A percentile compares a stretch with the other conserved stretches of the same genome.
Conservation (phyloP, 2,797 vertebrate genomes). For the Microtus obscurus region DNA sequence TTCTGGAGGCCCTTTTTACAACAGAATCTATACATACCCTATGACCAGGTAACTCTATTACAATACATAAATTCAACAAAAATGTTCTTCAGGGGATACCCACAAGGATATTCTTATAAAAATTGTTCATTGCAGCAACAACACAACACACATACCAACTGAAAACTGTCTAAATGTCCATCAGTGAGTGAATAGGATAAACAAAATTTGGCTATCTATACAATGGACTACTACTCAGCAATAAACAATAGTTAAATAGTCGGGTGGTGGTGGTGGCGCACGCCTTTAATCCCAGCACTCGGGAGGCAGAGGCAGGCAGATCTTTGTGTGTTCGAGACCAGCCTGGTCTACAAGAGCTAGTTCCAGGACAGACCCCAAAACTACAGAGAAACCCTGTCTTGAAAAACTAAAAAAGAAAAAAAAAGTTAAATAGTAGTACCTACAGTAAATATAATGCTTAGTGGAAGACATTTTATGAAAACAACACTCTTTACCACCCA, state of each 20-base stretch:
- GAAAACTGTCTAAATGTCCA: conserved; percentile 17
- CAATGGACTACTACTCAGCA: not conserved
- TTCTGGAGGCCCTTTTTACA: not conserved
- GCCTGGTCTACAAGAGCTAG: too few species aligned
- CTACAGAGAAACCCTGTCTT: too few species aligned
- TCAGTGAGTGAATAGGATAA: not conserved
- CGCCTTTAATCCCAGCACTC: too few species aligned
- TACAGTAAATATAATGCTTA: not conserved
- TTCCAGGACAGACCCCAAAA: too few species aligned
- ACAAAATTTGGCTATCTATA: not conserved
- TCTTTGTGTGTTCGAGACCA: too few species aligned
- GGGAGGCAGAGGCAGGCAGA: too few species aligned
- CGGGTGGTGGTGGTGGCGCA: rapidly evolving
- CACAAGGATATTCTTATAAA: not conserved
- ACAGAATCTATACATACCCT: not conserved
- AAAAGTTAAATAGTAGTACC: not conserved
- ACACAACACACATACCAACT: not conserved
- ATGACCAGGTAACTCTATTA: not conserved
- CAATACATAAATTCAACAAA: conserved; percentile 32
- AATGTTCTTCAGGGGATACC: not conserved
- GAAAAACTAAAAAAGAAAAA: too few species aligned
- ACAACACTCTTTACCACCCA: not conserved
- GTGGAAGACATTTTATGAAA: not conserved
- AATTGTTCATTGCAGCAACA: not conserved
- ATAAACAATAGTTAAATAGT: not conserved